phyloP scores from a whole-genome alignment of 2,113 vertebrate species.

The Gavialis gangeticus region DNA sequence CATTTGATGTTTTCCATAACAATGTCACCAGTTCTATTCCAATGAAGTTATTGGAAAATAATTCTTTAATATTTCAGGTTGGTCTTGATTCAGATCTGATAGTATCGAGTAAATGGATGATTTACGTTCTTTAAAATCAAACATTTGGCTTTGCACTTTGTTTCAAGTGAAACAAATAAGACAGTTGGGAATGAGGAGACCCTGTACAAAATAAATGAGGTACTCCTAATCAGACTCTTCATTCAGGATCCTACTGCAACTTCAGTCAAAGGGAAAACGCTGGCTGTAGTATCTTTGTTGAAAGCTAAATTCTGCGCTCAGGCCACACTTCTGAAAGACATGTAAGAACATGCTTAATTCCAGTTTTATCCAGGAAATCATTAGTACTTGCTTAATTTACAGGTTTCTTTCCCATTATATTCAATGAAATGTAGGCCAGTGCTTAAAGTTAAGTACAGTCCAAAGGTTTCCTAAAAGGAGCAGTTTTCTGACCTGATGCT shows the following conservation, averaged over 20 bases:
- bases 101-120: neutral
- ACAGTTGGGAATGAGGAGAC: neutral
- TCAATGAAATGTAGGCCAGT: neutral
- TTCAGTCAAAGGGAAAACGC: neutral
- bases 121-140: neutral
- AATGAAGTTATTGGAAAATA: neutral
- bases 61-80: neutral
- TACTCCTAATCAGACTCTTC: neutral
- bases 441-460: neutral
- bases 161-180: neutral
- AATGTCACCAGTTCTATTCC: neutral
- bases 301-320: neutral
- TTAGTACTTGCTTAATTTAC: neutral
- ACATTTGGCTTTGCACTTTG: neutral
- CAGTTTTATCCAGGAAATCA: neutral
- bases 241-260: neutral
- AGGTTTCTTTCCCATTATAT: neutral
- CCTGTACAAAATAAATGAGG: neutral
- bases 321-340: neutral
- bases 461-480: neutral
- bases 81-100: neutral
- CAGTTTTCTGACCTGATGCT: neutral
- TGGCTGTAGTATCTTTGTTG: rapidly evolving
- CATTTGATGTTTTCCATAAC: neutral
- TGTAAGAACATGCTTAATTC: neutral